Conservation (phyloP, 2,113 vertebrate genomes). For the Syngnathus typhle region DNA sequence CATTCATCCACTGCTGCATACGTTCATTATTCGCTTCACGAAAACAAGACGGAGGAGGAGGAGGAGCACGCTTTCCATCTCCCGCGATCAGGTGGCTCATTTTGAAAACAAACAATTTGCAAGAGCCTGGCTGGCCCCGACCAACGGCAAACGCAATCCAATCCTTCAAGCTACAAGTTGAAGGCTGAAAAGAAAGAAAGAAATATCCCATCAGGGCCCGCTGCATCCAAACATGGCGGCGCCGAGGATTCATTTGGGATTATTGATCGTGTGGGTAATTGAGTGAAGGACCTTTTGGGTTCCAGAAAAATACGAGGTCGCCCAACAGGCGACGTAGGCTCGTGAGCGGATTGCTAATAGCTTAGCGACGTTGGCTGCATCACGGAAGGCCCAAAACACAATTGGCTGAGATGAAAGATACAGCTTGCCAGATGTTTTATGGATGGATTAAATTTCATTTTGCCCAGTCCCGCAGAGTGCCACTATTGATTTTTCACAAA, state of each 20-base stretch:
- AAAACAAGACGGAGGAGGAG: not conserved
- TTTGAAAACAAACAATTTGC: slow-evolving; percentile 35
- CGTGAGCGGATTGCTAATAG: slow-evolving; percentile 52
- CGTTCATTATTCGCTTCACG: slow-evolving; percentile 10
- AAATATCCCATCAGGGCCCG: slow-evolving; percentile 45
- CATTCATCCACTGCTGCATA: slow-evolving; percentile 4
- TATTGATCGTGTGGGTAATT: slow-evolving; percentile 67
- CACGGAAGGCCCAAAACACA: too few relatives aligned
- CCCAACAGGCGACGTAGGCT: slow-evolving; percentile 10
- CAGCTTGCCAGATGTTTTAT: slow-evolving; percentile 15
- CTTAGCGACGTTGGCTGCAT: not conserved
- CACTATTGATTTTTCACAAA: slow-evolving; percentile 7
- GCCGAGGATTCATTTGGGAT: slow-evolving; percentile 51
- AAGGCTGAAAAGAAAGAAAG: not conserved
- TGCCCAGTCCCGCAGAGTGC: slow-evolving; percentile 5
- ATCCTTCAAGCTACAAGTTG: slow-evolving; percentile 57
- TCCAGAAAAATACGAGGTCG: slow-evolving; percentile 22
- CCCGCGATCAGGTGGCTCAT: slow-evolving; percentile 27
- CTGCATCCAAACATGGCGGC: slow-evolving; percentile 37
- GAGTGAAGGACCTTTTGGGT: slow-evolving; percentile 35
- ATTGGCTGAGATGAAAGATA: slow-evolving; percentile 3
- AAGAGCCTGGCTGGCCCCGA: slow-evolving; percentile 20
- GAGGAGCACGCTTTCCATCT: not conserved
- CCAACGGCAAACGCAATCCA: slow-evolving; percentile 51
- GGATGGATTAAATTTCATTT: slow-evolving; percentile 7